These are phyloP conservation scores for Aphis craccivora DNA, from an alignment of 1,140 invertebrate genomes.

Conservation along the genomic window DNA sequence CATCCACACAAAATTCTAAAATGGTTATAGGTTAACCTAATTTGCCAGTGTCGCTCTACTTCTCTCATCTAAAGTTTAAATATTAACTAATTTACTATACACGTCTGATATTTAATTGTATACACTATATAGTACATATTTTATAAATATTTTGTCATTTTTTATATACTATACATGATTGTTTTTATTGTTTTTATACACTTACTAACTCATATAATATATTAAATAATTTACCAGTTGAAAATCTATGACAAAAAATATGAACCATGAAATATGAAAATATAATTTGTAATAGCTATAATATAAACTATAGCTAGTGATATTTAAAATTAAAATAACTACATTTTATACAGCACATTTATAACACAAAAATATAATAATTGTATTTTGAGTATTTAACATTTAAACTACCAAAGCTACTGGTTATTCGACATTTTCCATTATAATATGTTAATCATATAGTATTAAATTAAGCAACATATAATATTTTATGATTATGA, in stretches of 20 bases:
- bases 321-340: neutral
- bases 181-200: neutral
- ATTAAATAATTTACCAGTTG: neutral
- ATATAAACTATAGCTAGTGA: neutral
- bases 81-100: too few relatives aligned
- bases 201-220: neutral
- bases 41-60: too few relatives aligned
- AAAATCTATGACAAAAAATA: neutral
- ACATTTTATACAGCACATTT: neutral
- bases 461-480: neutral
- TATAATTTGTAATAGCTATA: neutral
- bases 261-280: neutral
- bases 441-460: neutral
- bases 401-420: neutral
- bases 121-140: neutral
- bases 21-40: too few relatives aligned
- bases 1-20: too few relatives aligned
- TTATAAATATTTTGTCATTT: neutral
- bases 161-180: neutral
- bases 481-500: conserved; percentile 12
- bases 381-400: neutral
- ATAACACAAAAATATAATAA: neutral
- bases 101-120: too few relatives aligned
- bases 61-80: too few relatives aligned
- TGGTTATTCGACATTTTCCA: neutral